phyloP scores from a whole-genome alignment of 92 coral and sea anemone species.

The Palythoa grandis region DNA sequence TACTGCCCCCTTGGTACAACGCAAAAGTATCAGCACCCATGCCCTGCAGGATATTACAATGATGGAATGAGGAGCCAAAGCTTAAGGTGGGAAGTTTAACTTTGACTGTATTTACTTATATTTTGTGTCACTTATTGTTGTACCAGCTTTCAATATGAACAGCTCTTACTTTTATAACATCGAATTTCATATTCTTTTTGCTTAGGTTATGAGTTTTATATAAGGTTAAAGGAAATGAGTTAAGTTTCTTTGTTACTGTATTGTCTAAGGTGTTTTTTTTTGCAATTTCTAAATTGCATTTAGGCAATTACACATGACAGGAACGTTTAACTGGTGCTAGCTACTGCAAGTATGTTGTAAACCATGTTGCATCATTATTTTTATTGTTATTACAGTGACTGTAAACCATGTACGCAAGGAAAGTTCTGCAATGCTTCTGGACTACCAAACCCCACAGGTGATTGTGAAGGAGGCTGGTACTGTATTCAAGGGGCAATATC shows the following conservation, averaged over 20 bases:
- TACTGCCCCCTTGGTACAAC: slow-evolving; percentile 88
- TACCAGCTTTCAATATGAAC: too few species aligned
- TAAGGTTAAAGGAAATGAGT: too few species aligned
- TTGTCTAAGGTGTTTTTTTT: neutral
- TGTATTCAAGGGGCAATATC: slow-evolving; percentile 93
- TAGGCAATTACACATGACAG: too few species aligned
- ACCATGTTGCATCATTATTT: neutral
- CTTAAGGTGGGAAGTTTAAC: slow-evolving; percentile 55
- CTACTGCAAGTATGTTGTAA: too few species aligned
- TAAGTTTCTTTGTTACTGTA: neutral
- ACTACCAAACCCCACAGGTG: slow-evolving; percentile 74
- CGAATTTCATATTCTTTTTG: too few species aligned
- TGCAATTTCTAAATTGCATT: neutral
- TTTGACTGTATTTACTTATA: too few species aligned
- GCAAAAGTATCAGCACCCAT: slow-evolving; percentile 75
- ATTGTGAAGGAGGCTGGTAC: slow-evolving; percentile 90
- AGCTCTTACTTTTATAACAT: too few species aligned
- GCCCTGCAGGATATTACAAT: slow-evolving; percentile 92
- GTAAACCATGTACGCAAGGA: slow-evolving; percentile 91
- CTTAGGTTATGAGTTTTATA: too few species aligned
- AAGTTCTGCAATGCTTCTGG: slow-evolving; percentile 87
- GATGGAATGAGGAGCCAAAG: slow-evolving; percentile 74
- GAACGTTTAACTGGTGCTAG: too few species aligned
- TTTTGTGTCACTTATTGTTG: too few species aligned
- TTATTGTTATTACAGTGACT: slow-evolving; percentile 63